phyloP scores from a whole-genome alignment of 2,888 invertebrate genomes.

The Atethmia centrago region DNA sequence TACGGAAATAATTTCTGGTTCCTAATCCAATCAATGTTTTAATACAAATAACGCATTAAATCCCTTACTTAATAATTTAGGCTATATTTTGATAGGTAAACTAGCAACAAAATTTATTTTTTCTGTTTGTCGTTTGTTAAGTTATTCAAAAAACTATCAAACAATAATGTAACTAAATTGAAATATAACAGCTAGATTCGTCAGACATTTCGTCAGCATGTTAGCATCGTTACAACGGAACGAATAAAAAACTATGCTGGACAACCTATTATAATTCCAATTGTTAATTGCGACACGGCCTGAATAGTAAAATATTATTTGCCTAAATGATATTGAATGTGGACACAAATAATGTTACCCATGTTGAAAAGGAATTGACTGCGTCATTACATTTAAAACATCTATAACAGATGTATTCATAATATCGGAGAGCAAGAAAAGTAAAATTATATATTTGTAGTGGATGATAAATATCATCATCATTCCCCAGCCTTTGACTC shows the following conservation, averaged over 20 bases:
- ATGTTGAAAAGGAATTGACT: slow-evolving; percentile 21
- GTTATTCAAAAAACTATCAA: not conserved
- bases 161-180: not conserved
- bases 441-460: too few species aligned
- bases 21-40: slow-evolving; percentile 1
- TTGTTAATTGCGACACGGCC: slow-evolving; percentile 51
- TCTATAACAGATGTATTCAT: too few species aligned
- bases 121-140: not conserved
- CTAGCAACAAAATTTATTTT: not conserved
- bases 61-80: not conserved
- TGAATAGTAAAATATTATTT: slow-evolving; percentile 58
- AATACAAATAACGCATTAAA: not conserved
- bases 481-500: too few species aligned
- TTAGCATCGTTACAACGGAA: slow-evolving; percentile 54
- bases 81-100: not conserved
- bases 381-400: not conserved
- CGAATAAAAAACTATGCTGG: slow-evolving; percentile 44
- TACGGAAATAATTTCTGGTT: not conserved
- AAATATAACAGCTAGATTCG: slow-evolving; percentile 6
- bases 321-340: slow-evolving; percentile 44
- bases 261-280: slow-evolving; percentile 56
- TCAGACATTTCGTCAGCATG: slow-evolving; percentile 57
- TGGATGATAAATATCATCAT: too few species aligned
- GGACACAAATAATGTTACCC: slow-evolving; percentile 14
- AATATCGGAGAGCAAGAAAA: too few species aligned